Conservation (phyloP, 2,888 invertebrate genomes). For the Lasioglossum morio region DNA sequence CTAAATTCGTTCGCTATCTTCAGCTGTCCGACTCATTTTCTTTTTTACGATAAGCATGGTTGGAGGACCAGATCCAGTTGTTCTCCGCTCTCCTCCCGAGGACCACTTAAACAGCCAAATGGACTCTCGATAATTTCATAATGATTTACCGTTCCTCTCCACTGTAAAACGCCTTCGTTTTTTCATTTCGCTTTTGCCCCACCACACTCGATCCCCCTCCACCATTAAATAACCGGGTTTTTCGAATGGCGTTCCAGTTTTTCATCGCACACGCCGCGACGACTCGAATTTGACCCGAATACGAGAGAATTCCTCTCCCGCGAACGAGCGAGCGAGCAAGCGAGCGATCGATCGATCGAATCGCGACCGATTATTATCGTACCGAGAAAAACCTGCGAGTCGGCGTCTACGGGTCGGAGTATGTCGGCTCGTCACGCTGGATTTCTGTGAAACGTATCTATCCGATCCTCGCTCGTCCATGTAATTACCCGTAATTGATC, state of each 20-base stretch:
- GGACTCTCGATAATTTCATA: constrained; percentile 79
- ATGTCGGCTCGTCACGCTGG: constrained; percentile 63
- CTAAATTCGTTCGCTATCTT: constrained; percentile 33
- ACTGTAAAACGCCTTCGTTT: constrained; percentile 28
- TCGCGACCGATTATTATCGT: constrained; percentile 52
- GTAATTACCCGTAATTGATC: constrained; percentile 77
- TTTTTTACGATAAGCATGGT: constrained; percentile 66
- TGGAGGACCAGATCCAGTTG: constrained; percentile 64
- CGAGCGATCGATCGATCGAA: background rate
- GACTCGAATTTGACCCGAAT: constrained; percentile 35
- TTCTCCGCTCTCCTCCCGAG: constrained; percentile 53
- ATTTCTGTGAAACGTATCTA: constrained; percentile 66
- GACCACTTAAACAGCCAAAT: constrained; percentile 79
- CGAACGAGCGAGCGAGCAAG: background rate
- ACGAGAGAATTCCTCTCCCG: constrained; percentile 37
- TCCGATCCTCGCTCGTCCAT: constrained; percentile 57
- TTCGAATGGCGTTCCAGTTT: constrained; percentile 9
- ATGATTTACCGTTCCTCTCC: constrained; percentile 73
- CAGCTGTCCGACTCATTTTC: constrained; percentile 52
- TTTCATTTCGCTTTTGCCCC: background rate
- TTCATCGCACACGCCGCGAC: background rate
- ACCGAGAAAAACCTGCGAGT: constrained; percentile 34
- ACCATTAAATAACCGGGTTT: background rate
- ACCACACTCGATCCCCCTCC: background rate
- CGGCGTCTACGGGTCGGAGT: constrained; percentile 26